Evolutionary conservation across 2,888 invertebrate genomes (phyloP).

Genomic region (Gerris lacustris): DNA sequence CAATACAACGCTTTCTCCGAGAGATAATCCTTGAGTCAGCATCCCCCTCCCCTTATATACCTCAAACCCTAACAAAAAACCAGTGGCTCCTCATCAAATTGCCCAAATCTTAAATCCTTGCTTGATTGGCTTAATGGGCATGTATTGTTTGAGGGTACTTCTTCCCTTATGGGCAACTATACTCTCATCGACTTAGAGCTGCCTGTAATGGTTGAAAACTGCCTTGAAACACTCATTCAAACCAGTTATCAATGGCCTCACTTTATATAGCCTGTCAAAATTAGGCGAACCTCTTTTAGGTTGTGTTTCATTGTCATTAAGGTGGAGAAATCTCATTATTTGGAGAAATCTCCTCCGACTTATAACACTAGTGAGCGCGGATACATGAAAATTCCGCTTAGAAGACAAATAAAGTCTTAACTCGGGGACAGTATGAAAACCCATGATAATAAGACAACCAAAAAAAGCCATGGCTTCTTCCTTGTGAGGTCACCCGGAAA

Average conservation of each 20-base stretch:
- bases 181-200: slow-evolving; percentile 27
- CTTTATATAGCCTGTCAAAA: slow-evolving; percentile 28
- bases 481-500: no score
- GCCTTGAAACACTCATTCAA: slow-evolving; percentile 16
- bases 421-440: neutral
- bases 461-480: neutral
- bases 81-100: slow-evolving; percentile 25
- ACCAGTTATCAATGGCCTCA: slow-evolving; percentile 25
- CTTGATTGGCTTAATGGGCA: slow-evolving; percentile 29
- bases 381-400: neutral
- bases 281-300: slow-evolving; percentile 14
- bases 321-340: slow-evolving; percentile 14
- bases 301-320: slow-evolving; percentile 10
- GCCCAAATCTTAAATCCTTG: slow-evolving; percentile 30
- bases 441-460: neutral
- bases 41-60: slow-evolving; percentile 24
- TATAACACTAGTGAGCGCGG: neutral
- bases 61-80: slow-evolving; percentile 24
- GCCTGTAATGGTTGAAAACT: slow-evolving; percentile 20
- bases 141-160: slow-evolving; percentile 28
- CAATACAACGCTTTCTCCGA: neutral
- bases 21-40: neutral
- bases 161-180: slow-evolving; percentile 30
- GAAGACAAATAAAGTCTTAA: neutral
- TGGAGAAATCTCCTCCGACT: neutral